Evolutionary conservation across 2,113 vertebrate genomes (phyloP), one percentile per base, ranked within the genome.

Genomic region (Maccullochella peelii): DNA sequence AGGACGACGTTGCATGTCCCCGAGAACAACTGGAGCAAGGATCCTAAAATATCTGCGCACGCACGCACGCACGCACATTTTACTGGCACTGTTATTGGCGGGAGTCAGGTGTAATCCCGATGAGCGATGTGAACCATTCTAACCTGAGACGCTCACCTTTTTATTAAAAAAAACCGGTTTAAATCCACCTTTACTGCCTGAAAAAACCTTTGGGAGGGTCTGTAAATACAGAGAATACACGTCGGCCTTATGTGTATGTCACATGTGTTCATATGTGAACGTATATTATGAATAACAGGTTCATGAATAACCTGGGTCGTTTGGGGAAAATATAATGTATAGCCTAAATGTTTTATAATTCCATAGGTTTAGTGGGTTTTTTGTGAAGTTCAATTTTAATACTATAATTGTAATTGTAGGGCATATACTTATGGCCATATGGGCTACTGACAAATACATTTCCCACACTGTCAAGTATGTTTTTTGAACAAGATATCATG

Each of bases 11-110:
- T 47, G 44, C 8, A 0, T 12, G 15, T 38, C 30, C 8, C 23
- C 14, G 25, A 85, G 65, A 25, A 36, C 62, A 52, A 81, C 52
- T 68, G 42, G 86, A 81, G 40, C 50, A 62, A 47, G 33, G 16
- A 30, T 21, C 70, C 68, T n/a, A 49, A 84, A 84, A 79, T 84
- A 82, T 79, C 42, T 38, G 44, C 33, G 20, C 62, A 8, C 21
- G 16, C 59, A 65, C 47, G 2, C 55, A 40, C 49, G 7, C 33
- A 2, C 8, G 14, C 38, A 50, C 20, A 15, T 25, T 50, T 49
- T 0, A 52, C 25, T 21, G 44, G 50, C 25, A 5, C 20, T 23
- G 49, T 61, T 57, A 20, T 38, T 15, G 61, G 30, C 0, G 14
- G 40, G 78, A 73, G 21, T 52, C 10, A 38, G 44, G 16, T 47